Evolutionary conservation across 2,797 vertebrate species (phyloP).

Genomic region (Brotogeris chrysoptera): DNA sequence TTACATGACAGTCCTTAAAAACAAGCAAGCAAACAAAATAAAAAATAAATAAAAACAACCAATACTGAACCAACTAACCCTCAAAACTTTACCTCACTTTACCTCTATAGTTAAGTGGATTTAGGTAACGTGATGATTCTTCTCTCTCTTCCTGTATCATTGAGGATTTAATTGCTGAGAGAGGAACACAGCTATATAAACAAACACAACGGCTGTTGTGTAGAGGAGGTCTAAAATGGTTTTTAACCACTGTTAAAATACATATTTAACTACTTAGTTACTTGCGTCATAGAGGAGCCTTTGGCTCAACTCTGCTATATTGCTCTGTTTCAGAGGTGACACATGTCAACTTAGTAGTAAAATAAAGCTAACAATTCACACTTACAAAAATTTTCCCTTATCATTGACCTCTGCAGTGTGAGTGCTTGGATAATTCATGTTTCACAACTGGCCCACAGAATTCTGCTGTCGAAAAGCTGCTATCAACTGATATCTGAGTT

Average conservation of each 20-base stretch:
- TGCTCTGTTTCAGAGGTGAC: conserved; percentile 4
- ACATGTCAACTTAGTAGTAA: conserved; percentile 4
- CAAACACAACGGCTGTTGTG: background rate
- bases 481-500: background rate
- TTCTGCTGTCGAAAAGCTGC: background rate
- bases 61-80: background rate
- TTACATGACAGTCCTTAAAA: background rate
- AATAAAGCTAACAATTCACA: conserved; percentile 5
- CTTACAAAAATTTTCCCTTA: background rate
- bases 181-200: background rate
- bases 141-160: background rate
- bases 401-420: background rate
- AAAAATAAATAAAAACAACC: no score
- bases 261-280: background rate
- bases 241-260: background rate
- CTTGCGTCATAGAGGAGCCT: background rate
- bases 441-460: background rate
- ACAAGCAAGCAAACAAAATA: background rate
- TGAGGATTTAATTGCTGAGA: background rate
- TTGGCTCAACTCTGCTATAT: background rate
- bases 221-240: background rate
- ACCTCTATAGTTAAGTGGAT: background rate
- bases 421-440: background rate
- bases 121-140: background rate
- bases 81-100: background rate